phyloP scores from a whole-genome alignment of 1,140 invertebrate genomes.

The Meloidogyne hapla region DNA sequence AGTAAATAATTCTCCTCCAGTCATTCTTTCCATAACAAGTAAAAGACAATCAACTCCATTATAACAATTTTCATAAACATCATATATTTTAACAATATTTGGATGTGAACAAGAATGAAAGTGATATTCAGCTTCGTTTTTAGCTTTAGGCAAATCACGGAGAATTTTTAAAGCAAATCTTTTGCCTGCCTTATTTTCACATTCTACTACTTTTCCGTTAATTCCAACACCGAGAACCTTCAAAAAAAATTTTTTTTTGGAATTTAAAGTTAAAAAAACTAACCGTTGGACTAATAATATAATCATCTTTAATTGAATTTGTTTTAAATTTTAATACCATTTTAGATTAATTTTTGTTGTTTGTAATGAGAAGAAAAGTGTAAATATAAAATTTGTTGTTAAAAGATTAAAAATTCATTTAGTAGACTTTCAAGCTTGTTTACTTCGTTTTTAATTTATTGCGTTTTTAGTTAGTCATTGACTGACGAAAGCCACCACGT shows the following conservation, averaged over 20 bases:
- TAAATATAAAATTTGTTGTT: background rate
- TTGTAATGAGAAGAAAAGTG: background rate
- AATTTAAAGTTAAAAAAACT: slow-evolving; percentile 22
- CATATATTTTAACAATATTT: slow-evolving; percentile 87
- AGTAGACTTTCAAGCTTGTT: background rate
- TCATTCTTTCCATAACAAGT: slow-evolving; percentile 98
- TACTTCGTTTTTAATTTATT: background rate
- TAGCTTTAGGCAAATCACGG: slow-evolving; percentile 83
- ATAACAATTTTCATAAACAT: slow-evolving; percentile 94
- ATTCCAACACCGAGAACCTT: slow-evolving; percentile 88
- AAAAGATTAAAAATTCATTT: background rate
- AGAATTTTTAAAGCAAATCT: slow-evolving; percentile 88
- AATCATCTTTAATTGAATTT: slow-evolving; percentile 52
- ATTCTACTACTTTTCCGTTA: slow-evolving; percentile 83
- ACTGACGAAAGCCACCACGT: background rate
- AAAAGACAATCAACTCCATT: slow-evolving; percentile 83
- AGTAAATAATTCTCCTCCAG: slow-evolving; percentile 86
- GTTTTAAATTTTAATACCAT: slow-evolving; percentile 46
- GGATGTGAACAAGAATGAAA: slow-evolving; percentile 83
- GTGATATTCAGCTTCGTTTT: slow-evolving; percentile 90
- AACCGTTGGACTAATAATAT: slow-evolving; percentile 41
- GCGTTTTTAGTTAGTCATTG: background rate
- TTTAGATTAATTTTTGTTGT: background rate
- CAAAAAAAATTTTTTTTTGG: slow-evolving; percentile 29
- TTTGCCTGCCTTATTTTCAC: slow-evolving; percentile 72